Base-by-base conservation (phyloP, 1,140 invertebrate genomes). In the Idris sp. region DNA sequence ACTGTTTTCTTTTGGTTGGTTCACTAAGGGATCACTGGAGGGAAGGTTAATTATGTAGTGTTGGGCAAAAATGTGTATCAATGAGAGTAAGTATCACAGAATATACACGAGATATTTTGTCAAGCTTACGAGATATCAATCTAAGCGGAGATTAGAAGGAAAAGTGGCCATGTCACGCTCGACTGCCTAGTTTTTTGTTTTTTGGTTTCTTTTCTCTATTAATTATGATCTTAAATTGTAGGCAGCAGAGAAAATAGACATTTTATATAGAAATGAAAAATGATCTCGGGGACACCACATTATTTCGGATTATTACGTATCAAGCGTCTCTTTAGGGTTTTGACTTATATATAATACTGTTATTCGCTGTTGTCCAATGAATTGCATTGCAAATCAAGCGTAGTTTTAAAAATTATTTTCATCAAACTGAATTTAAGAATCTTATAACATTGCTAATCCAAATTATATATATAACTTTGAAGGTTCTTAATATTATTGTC, bases 61-160 rank as follows among this genome's bases (percentile, higher is more conserved):
- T 31, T 30, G 49, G 72, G 73, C 65, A 22, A 73, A 73, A 73
- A 49, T 79, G 72, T 80, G 62, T 80, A 78, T 76, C 79, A 80
- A 83, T 76, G 84, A n/a, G n/a, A 79, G 77, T 84, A 84, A 83
- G 83, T 86, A 86, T 86, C 85, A 86, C 85, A 86, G 85, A 86
- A 86, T 85, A 85, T 73, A 83, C n/a, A n/a, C 82, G 84, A 86
- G 81, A 86, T 84, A 84, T 83, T 79, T 83, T 81, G 74, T 78
- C 79, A 84, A 86, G 83, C 81, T 85, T 85, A 85, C 77, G 74
- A 84, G 76, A 84, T 82, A 83, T 81, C 81, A 79, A 82, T 83
- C 75, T 64, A 86, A 85, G 83, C 82, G 80, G 76, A 85, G 81
- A 83, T 71, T 78, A 83, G 78, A 74, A 83, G 80, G 72, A 83